phyloP scores from a whole-genome alignment of 2,113 vertebrate genomes.

The Stomatorhinus ivindoensis region DNA sequence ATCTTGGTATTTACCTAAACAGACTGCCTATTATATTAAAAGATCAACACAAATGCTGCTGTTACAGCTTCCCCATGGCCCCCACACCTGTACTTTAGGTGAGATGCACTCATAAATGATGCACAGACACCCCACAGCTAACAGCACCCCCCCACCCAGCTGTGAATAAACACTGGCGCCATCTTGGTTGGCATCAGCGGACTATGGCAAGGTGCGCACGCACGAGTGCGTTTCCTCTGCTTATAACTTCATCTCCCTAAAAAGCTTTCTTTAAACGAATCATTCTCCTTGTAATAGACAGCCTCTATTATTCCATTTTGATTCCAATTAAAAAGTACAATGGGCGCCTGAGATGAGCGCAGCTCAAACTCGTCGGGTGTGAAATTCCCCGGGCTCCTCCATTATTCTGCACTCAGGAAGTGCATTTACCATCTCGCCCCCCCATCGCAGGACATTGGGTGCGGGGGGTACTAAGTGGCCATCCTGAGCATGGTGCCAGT shows the following conservation, averaged over 20 bases:
- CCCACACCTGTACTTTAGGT: background rate
- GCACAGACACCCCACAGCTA: background rate
- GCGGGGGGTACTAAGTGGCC: constrained; percentile 31
- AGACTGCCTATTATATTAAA: background rate
- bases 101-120: background rate
- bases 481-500: background rate
- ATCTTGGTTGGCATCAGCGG: background rate
- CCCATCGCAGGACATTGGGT: constrained; percentile 43
- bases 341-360: constrained; percentile 50
- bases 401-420: constrained; percentile 50
- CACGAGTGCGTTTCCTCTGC: constrained; percentile 46
- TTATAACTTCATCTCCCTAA: constrained; percentile 43
- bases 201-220: constrained; percentile 36
- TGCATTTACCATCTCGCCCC: constrained; percentile 39
- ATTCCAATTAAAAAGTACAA: constrained; percentile 63
- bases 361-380: constrained; percentile 57
- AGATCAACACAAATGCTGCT: background rate
- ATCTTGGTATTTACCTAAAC: background rate
- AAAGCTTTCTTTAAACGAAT: constrained; percentile 53
- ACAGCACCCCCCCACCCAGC: background rate
- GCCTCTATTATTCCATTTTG: constrained; percentile 42
- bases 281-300: constrained; percentile 42
- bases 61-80: background rate
- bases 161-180: background rate
- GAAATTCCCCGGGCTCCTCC: constrained; percentile 55